These are phyloP conservation scores for Dolichallabes microphthalmus DNA, from an alignment of 2,113 vertebrate species.

Conservation along the genomic window DNA sequence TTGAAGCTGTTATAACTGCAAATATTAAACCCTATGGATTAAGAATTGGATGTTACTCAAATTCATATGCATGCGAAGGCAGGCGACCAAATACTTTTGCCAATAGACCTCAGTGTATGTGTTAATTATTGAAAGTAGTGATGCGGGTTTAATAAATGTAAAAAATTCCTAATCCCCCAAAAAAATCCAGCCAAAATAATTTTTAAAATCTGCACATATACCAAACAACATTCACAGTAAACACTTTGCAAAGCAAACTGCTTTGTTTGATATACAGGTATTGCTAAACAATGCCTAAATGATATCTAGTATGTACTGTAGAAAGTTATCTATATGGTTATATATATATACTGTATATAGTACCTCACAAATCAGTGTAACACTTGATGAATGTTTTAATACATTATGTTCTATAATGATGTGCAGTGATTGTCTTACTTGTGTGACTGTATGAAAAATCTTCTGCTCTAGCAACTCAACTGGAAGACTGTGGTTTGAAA, in stretches of 20 bases:
- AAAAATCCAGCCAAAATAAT: neutral
- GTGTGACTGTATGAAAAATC: conserved; percentile 75
- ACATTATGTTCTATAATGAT: neutral
- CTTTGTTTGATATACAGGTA: too few relatives aligned
- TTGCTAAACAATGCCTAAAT: neutral
- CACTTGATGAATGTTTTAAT: neutral
- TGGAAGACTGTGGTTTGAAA: conserved; percentile 78
- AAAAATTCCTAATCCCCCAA: neutral
- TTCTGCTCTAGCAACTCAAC: conserved; percentile 81
- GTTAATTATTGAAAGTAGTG: neutral
- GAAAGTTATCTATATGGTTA: too few relatives aligned
- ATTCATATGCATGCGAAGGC: too few relatives aligned
- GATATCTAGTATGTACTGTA: neutral
- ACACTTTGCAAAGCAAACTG: neutral
- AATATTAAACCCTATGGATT: too few relatives aligned
- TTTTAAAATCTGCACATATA: neutral
- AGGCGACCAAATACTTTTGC: too few relatives aligned
- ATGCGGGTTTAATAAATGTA: neutral
- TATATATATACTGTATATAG: neutral
- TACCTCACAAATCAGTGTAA: neutral
- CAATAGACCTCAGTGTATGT: neutral
- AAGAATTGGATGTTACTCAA: too few relatives aligned
- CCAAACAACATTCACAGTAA: too few relatives aligned
- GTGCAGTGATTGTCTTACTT: conserved; percentile 70
- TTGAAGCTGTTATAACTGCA: too few relatives aligned